A percentile compares a stretch with the other conserved stretches of the same genome.
These are phyloP conservation scores for Clinocottus analis DNA, from an alignment of 2,113 vertebrate species.

Conservation along the genomic window DNA sequence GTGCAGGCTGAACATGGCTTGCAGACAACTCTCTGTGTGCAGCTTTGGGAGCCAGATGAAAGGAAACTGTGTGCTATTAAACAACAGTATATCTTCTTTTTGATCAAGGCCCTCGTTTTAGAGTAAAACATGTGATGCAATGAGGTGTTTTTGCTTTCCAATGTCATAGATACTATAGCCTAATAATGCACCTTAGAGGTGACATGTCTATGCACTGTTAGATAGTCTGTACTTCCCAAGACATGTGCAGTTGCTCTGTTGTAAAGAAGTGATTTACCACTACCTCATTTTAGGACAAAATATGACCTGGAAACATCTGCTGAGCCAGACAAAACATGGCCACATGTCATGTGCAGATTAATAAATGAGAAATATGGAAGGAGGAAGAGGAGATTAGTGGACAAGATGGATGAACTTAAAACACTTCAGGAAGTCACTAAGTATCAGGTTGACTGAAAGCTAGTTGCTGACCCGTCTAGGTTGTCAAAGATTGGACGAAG, in stretches of 20 bases:
- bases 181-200: background rate
- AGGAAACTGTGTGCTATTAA: constrained; percentile 39
- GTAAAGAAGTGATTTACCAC: background rate
- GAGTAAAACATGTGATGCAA: constrained; percentile 24
- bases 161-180: constrained; percentile 10
- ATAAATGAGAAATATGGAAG: constrained; percentile 18
- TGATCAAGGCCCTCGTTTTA: constrained; percentile 19
- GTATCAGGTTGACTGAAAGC: constrained; percentile 46
- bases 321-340: constrained; percentile 31
- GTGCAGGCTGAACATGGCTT: constrained; percentile 47
- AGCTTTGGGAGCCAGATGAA: constrained; percentile 53
- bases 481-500: constrained; percentile 47
- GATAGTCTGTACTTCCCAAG: background rate
- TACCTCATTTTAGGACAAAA: constrained; percentile 8
- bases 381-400: constrained; percentile 1
- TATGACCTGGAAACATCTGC: constrained; percentile 13
- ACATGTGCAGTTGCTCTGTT: background rate
- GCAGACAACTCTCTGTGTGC: constrained; percentile 46
- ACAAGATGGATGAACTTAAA: constrained; percentile 28
- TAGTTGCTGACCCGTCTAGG: constrained; percentile 48
- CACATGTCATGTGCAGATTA: constrained; percentile 29
- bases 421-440: constrained; percentile 32
- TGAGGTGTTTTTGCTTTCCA: constrained; percentile 34
- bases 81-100: constrained; percentile 37
- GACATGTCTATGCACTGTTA: background rate